Base-by-base conservation (phyloP, 2,888 invertebrate species). In the Eristalis tenax region DNA sequence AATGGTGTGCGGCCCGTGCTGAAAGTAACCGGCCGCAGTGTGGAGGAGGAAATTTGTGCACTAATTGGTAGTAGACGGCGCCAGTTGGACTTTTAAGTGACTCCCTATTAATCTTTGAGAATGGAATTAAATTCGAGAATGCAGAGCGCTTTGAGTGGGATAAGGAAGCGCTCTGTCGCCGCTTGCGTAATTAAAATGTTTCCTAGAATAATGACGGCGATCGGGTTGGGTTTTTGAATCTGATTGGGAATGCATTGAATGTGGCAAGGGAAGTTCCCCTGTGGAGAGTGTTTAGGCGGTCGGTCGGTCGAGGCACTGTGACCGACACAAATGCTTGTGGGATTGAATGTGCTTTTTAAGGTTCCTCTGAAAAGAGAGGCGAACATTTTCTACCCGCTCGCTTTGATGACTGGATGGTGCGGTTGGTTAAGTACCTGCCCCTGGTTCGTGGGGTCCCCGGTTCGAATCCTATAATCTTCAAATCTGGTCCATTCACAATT, bases 41-140 rank as follows among this genome's bases (percentile, higher is more conserved):
- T 74, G 78, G 63, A 86, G 82, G 83, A 82, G 86, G 74, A 71
- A 70, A 43, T 81, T 35, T 69, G 40, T 5, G 18, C 68, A 56
- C 79, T 83, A 85, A 86, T 86, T 86, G 78, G 82, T 40, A 73
- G 64, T 50, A 26, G 81, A 70, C 73, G 69, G 81, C 76, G 82
- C 77, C 85, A 81, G 80, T 77, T 79, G 56, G 56, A 66, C 23
- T 82, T 77, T 75, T 65, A 65, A 82, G 77, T 74, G 68, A 69
- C 66, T 43, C 11, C 22, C 71, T 76, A 66, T 66, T 71, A 66
- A 65, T 59, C 59, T 66, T 38, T 32, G 35, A 26, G 68, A 66
- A 73, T 59, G 61, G 13, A 66, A 66, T 43, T 68, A 32, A 76
- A 68, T 68, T 61, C 68, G 43, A 68, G 28, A 40, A 66, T n/a